Conservation (phyloP, 2,113 vertebrate genomes). For the Piliocolobus tephrosceles region DNA sequence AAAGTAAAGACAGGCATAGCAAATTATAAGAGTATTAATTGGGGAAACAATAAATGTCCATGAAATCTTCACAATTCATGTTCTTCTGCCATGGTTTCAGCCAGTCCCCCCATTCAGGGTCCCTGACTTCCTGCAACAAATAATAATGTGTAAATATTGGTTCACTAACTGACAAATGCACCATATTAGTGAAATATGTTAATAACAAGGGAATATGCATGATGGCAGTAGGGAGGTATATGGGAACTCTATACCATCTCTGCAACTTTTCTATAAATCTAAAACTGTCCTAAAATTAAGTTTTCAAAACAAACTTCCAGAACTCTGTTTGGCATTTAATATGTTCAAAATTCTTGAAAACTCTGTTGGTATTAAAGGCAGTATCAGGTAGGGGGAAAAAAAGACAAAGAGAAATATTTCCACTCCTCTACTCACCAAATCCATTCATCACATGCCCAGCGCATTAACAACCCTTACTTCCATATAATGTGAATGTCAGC, state of each 20-base stretch:
- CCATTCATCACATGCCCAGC: neutral
- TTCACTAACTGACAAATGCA: neutral
- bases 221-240: neutral
- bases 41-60: too few relatives aligned
- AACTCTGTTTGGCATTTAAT: neutral
- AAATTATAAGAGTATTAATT: too few relatives aligned
- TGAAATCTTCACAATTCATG: too few relatives aligned
- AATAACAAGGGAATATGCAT: neutral
- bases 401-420: neutral
- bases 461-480: neutral
- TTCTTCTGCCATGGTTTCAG: too few relatives aligned
- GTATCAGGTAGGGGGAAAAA: neutral
- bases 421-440: neutral
- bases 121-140: too few relatives aligned
- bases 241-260: neutral
- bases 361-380: neutral
- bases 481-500: neutral
- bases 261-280: neutral
- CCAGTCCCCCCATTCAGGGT: too few relatives aligned
- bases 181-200: neutral
- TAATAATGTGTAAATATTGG: neutral
- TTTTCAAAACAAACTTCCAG: neutral
- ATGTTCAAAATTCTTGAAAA: neutral
- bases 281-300: neutral
- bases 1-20: too few relatives aligned